These are phyloP conservation scores for Lethenteron reissneri DNA, from an alignment of 2,113 vertebrate species.

Conservation along the genomic window DNA sequence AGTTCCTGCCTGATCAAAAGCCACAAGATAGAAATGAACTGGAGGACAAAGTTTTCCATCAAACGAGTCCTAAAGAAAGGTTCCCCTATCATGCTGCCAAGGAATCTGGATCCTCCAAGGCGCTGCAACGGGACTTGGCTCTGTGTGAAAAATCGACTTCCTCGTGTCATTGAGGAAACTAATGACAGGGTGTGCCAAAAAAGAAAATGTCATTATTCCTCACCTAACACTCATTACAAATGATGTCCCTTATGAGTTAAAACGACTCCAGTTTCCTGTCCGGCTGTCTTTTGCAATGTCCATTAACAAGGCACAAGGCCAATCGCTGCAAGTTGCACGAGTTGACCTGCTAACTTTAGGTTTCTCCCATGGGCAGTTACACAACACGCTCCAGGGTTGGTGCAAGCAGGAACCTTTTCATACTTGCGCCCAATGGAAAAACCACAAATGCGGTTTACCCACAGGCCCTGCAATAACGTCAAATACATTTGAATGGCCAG, in stretches of 20 bases:
- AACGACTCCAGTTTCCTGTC: background rate
- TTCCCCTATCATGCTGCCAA: slow-evolving; percentile 1
- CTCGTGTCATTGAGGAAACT: background rate
- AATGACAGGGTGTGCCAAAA: background rate
- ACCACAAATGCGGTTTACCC: background rate
- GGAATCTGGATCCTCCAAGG: background rate
- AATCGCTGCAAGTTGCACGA: background rate
- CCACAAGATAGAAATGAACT: background rate
- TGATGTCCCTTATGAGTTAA: background rate
- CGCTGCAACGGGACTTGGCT: background rate
- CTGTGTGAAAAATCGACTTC: background rate
- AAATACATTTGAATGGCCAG: no score
- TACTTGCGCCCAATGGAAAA: background rate
- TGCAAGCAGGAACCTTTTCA: background rate
- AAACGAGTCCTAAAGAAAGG: background rate
- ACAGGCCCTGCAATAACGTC: no score
- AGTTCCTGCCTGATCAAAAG: background rate
- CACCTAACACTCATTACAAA: background rate
- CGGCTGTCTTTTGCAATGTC: background rate
- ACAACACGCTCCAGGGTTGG: background rate
- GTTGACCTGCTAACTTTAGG: background rate
- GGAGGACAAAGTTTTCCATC: background rate
- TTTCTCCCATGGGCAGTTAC: background rate
- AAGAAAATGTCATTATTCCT: background rate
- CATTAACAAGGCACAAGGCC: background rate